Conservation (phyloP, 2,113 vertebrate genomes). For the Jacana jacana region DNA sequence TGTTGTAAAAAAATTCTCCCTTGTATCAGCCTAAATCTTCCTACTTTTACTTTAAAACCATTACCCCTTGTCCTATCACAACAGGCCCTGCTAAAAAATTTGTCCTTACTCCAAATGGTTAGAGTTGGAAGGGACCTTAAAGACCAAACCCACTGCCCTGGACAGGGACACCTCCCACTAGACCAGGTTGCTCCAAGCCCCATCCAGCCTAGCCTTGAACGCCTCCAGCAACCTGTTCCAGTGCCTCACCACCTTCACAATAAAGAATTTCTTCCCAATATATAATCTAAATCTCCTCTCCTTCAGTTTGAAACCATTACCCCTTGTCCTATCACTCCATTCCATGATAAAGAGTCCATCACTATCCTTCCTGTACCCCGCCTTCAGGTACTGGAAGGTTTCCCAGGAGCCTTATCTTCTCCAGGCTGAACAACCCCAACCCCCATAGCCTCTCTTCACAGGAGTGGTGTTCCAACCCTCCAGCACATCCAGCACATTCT, state of each 20-base stretch:
- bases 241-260: no score
- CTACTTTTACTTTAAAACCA: not conserved
- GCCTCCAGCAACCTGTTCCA: no score
- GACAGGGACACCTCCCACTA: no score
- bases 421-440: not conserved
- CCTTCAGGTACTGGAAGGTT: not conserved
- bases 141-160: no score
- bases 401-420: not conserved
- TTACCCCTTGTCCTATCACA: not conserved
- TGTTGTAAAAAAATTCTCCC: not conserved
- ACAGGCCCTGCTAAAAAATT: not conserved
- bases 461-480: not conserved
- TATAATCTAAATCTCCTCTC: no score
- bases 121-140: no score
- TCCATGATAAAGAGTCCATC: no score
- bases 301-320: no score
- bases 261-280: no score
- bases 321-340: no score
- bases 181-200: no score
- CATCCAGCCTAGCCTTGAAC: no score
- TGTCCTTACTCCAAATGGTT: not conserved
- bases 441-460: not conserved
- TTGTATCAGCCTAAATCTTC: not conserved
- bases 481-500: not conserved
- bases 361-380: not conserved